phyloP scores from a whole-genome alignment of 2,797 vertebrate genomes.

The Simalia tracyae region DNA sequence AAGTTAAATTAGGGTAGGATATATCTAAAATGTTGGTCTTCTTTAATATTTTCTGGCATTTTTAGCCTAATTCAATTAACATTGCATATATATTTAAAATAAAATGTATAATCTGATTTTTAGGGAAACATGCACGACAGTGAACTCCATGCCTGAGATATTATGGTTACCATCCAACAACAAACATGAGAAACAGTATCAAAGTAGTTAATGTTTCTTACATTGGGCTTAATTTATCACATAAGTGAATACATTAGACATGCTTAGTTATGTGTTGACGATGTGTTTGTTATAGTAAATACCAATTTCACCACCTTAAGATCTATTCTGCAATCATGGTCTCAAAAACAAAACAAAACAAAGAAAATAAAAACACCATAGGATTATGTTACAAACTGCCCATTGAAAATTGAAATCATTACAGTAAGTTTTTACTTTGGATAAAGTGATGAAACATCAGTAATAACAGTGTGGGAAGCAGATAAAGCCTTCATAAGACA shows the following conservation, averaged over 20 bases:
- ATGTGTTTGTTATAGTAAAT: background rate
- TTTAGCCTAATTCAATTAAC: slow-evolving; percentile 54
- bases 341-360: background rate
- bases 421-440: background rate
- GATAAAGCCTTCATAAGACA: background rate
- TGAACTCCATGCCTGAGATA: slow-evolving; percentile 31
- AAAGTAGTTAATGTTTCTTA: background rate
- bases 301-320: background rate
- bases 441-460: background rate
- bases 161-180: rapidly evolving
- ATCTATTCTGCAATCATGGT: background rate
- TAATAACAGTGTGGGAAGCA: background rate
- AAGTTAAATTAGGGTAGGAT: slow-evolving; percentile 51
- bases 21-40: slow-evolving; percentile 49
- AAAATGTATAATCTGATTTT: slow-evolving; percentile 21
- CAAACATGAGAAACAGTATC: background rate
- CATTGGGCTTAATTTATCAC: background rate
- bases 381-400: background rate
- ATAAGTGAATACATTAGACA: background rate
- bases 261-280: background rate
- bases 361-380: background rate
- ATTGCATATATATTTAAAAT: slow-evolving; percentile 42
- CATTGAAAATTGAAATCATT: background rate
- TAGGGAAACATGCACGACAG: slow-evolving; percentile 33
- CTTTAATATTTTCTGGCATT: slow-evolving; percentile 57